These are phyloP conservation scores for Callipepla squamata DNA, from an alignment of 2,113 vertebrate species.

Conservation along the genomic window DNA sequence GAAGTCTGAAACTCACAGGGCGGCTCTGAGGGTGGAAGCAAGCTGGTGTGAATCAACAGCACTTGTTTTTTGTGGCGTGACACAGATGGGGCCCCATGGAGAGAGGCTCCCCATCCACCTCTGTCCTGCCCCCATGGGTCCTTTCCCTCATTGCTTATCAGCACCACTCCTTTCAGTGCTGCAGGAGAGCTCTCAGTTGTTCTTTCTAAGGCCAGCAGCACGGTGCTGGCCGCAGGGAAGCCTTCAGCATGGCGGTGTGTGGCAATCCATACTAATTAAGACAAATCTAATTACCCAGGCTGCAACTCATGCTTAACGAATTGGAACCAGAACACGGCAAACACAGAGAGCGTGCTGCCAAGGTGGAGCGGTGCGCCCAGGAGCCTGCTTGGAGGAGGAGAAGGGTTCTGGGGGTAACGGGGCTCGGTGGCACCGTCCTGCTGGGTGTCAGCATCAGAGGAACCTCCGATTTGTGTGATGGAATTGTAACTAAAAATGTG, in stretches of 20 bases:
- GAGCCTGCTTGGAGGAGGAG: not conserved
- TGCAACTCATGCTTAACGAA: slow-evolving; percentile 56
- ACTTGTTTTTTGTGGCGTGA: no score
- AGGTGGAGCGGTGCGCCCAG: not conserved
- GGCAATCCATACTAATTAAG: slow-evolving; percentile 70
- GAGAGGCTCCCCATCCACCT: no score
- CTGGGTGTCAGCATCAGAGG: not conserved
- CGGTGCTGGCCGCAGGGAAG: not conserved
- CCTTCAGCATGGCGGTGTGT: not conserved
- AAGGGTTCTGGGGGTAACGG: not conserved
- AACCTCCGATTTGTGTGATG: not conserved
- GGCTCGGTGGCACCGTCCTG: not conserved
- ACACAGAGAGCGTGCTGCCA: not conserved
- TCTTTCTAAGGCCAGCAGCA: not conserved
- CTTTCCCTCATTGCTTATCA: no score
- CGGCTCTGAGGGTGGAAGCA: not conserved
- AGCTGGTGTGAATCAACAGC: not conserved
- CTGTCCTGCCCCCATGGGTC: no score
- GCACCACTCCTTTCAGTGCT: not conserved
- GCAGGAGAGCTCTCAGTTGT: not conserved
- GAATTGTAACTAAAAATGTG: not conserved
- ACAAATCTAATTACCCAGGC: slow-evolving; percentile 68
- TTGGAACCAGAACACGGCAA: slow-evolving; percentile 40
- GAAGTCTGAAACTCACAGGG: not conserved
- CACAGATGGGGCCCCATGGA: no score